A percentile compares a stretch with the other conserved stretches of the same genome.
phyloP scores from a whole-genome alignment of 2,113 vertebrate genomes.

The Chionodraco myersi region DNA sequence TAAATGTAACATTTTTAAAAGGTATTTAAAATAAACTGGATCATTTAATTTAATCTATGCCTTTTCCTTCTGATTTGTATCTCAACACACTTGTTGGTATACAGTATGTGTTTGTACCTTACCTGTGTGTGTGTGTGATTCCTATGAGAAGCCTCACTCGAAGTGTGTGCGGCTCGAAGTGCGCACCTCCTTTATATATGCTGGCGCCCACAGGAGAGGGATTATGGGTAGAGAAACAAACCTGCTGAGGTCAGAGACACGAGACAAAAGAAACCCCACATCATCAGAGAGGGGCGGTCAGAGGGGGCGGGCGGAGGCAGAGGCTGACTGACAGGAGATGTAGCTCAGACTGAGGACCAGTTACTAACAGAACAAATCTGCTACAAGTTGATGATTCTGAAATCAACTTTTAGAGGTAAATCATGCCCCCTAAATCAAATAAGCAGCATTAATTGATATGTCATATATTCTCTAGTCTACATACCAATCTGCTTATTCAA shows the following conservation, averaged over 20 bases:
- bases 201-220: constrained; percentile 81
- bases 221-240: constrained; percentile 82
- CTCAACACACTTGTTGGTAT: constrained; percentile 3
- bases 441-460: not conserved
- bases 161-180: constrained; percentile 76
- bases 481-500: not conserved
- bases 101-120: constrained; percentile 57
- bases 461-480: not conserved
- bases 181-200: constrained; percentile 79
- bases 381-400: not conserved
- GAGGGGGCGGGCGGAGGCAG: constrained; percentile 24
- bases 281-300: constrained; percentile 78
- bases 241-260: constrained; percentile 78
- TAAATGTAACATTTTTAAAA: not conserved
- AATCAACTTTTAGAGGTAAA: not conserved
- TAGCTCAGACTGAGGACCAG: constrained; percentile 2
- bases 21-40: not conserved
- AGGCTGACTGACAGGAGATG: constrained; percentile 9
- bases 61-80: not conserved
- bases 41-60: not conserved
- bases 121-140: constrained; percentile 78
- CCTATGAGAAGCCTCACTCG: constrained; percentile 77
- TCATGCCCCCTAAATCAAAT: not conserved
- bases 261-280: constrained; percentile 82
- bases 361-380: not conserved